Evolutionary conservation across 2,888 invertebrate species (phyloP).

Genomic region (Siphlonurus alternatus): DNA sequence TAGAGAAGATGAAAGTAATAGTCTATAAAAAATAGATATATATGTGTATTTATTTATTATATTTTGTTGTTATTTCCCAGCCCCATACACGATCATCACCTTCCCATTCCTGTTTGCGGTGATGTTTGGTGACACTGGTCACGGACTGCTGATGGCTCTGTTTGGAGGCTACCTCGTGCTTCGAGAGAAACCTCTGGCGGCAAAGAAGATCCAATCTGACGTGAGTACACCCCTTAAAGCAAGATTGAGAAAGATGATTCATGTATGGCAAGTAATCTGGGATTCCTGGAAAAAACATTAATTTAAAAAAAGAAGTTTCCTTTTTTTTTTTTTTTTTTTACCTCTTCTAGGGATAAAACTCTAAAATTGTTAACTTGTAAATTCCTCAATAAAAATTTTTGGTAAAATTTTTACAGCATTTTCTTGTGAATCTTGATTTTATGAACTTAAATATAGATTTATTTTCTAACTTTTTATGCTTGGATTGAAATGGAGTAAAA

Average conservation of each 20-base stretch:
- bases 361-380: too few relatives aligned
- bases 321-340: too few relatives aligned
- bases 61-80: constrained; percentile 26
- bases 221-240: constrained; percentile 25
- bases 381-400: too few relatives aligned
- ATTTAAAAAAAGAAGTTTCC: not conserved
- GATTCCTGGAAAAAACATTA: not conserved
- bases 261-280: not conserved
- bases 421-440: too few relatives aligned
- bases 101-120: constrained; percentile 96
- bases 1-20: too few relatives aligned
- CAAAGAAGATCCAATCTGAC: constrained; percentile 80
- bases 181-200: constrained; percentile 77
- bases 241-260: constrained; percentile 1
- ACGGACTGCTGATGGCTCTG: constrained; percentile 78
- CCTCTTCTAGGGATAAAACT: too few relatives aligned
- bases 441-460: constrained; percentile 1
- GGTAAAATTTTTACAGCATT: not conserved
- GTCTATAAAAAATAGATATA: constrained; percentile 4
- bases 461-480: too few relatives aligned
- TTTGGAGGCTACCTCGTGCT: constrained; percentile 92
- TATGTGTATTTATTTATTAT: constrained; percentile 3
- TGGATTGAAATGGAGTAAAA: too few relatives aligned
- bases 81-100: constrained; percentile 91
- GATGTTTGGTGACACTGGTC: constrained; percentile 98